phyloP scores from a whole-genome alignment of 2,113 vertebrate species.

The Triplophysa siluroides region DNA sequence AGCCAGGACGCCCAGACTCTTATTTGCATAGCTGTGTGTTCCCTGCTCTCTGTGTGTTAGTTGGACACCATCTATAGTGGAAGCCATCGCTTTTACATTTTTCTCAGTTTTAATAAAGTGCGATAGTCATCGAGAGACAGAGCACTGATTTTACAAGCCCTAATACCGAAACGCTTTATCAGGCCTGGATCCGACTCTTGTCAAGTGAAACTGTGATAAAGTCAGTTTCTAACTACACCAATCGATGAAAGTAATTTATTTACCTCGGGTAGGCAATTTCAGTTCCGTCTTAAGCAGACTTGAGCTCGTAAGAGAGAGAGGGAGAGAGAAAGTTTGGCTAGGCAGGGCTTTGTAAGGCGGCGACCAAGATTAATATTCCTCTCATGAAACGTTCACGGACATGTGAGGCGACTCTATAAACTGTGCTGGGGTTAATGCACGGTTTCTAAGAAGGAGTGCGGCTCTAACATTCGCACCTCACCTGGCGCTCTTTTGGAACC shows the following conservation, averaged over 20 bases:
- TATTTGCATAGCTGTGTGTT: conserved; percentile 44
- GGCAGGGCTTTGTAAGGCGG: conserved; percentile 62
- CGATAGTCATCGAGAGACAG: conserved; percentile 68
- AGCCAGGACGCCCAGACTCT: conserved; percentile 44
- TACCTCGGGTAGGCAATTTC: conserved; percentile 72
- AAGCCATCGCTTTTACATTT: conserved; percentile 40
- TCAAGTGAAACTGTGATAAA: conserved; percentile 77
- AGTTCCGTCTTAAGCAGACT: conserved; percentile 67
- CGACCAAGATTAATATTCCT: conserved; percentile 76
- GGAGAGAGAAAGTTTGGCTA: conserved; percentile 65
- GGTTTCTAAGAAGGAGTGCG: too few relatives aligned
- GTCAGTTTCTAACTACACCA: conserved; percentile 75
- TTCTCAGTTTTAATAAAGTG: conserved; percentile 63
- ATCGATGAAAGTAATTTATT: conserved; percentile 83
- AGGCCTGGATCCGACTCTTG: conserved; percentile 70
- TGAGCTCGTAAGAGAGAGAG: conserved; percentile 22
- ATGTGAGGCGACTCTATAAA: conserved; percentile 74
- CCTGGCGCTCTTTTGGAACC: not conserved
- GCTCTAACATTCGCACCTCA: conserved; percentile 6
- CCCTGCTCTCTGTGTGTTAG: conserved; percentile 26
- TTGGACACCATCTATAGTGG: conserved; percentile 9
- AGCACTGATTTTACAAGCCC: conserved; percentile 55
- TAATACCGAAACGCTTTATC: conserved; percentile 59
- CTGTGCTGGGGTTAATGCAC: conserved; percentile 72
- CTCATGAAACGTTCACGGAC: conserved; percentile 68